Evolutionary conservation across 2,797 vertebrate species (phyloP).

Genomic region (Clamator glandarius): DNA sequence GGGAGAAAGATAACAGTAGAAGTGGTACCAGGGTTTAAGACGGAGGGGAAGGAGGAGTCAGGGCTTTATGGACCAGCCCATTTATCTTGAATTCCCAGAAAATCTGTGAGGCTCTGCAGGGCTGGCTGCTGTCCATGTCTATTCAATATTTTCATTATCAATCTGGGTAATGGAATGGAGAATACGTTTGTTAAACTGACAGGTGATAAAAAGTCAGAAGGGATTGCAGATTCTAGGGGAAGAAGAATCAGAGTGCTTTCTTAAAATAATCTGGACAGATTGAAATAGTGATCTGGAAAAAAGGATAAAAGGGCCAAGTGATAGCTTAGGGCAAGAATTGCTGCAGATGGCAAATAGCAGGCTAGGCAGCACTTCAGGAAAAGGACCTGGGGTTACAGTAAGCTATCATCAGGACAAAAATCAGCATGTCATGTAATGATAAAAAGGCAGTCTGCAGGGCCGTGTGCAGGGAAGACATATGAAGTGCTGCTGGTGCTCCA

Average conservation of each 20-base stretch:
- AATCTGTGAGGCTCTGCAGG: constrained; percentile 46
- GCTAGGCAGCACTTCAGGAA: background rate
- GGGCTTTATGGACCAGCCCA: background rate
- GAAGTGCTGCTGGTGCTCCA: background rate
- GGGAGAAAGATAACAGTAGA: background rate
- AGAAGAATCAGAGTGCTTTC: background rate
- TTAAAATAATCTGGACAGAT: constrained; percentile 8
- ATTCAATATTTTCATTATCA: constrained; percentile 63
- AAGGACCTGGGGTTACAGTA: background rate
- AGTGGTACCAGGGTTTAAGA: background rate
- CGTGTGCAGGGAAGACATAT: background rate
- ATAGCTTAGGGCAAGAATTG: background rate
- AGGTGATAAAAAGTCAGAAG: constrained; percentile 1
- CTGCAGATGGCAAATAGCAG: constrained; percentile 9
- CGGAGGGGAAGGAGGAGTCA: background rate
- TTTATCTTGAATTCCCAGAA: constrained; percentile 60
- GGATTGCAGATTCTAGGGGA: constrained; percentile 1
- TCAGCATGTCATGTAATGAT: background rate
- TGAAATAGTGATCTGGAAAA: constrained; percentile 18
- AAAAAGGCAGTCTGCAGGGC: background rate
- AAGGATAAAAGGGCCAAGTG: background rate
- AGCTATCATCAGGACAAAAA: constrained; percentile 5
- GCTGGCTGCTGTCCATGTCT: constrained; percentile 58
- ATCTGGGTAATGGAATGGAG: constrained; percentile 60
- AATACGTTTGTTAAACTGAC: constrained; percentile 52